These are phyloP conservation scores for Melieria omissa DNA, from an alignment of 2,888 invertebrate species.

Conservation along the genomic window DNA sequence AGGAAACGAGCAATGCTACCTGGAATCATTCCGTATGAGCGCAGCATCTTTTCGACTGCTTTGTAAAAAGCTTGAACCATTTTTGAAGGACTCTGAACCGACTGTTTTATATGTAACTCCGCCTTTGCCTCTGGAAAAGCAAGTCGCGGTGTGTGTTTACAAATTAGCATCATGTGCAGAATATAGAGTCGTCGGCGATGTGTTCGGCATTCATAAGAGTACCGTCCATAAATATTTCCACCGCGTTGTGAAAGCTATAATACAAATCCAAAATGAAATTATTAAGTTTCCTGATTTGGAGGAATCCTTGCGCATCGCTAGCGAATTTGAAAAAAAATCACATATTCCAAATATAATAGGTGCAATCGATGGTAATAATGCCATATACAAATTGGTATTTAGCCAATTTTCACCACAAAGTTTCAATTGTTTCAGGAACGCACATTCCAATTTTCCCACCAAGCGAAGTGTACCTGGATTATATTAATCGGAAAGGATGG, in stretches of 20 bases:
- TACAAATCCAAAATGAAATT: slow-evolving; percentile 20
- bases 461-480: slow-evolving; percentile 31
- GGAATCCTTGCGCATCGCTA: slow-evolving; percentile 18
- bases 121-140: slow-evolving; percentile 27
- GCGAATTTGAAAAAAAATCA: slow-evolving; percentile 20
- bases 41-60: no score
- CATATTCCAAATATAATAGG: slow-evolving; percentile 32
- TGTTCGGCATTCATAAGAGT: slow-evolving; percentile 32
- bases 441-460: slow-evolving; percentile 35
- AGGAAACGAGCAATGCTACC: no score
- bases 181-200: slow-evolving; percentile 29
- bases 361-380: slow-evolving; percentile 26
- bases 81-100: no score
- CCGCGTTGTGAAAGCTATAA: slow-evolving; percentile 29
- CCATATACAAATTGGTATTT: background rate
- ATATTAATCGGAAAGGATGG: slow-evolving; percentile 35
- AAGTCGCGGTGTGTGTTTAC: slow-evolving; percentile 34
- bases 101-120: slow-evolving; percentile 1
- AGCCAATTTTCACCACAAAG: background rate
- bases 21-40: no score
- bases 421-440: slow-evolving; percentile 11
- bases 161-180: slow-evolving; percentile 33
- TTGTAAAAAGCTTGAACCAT: no score
- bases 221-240: slow-evolving; percentile 33
- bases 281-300: slow-evolving; percentile 23